Base-by-base conservation (phyloP, 2,797 vertebrate species). In the Halcyon badia region DNA sequence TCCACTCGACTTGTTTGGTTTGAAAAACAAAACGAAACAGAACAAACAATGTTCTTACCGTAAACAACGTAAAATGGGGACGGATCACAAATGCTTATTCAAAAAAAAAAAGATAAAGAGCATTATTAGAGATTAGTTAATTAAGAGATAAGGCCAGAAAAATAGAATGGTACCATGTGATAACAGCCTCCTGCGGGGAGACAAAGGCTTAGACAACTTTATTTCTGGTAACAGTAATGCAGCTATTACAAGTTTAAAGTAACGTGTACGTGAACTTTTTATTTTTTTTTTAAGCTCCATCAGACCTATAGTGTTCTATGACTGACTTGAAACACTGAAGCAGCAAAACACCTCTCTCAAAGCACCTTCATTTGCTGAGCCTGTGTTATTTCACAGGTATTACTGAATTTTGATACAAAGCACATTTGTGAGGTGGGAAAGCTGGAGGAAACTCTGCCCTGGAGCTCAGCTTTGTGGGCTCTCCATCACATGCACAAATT, bases 91-190 rank as follows among this genome's bases (percentile, higher is more conserved):
- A 69, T 15, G 41, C 69, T 87, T 86, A 90, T 80, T 71, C 24
- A 61, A 30, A 60, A 80, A 31, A 26, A 76, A 80, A 65, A 18
- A 39, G 41, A 65, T 11, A 82, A 95, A 96, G 90, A 97, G 95
- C 94, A 96, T 97, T 97, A 97, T 97, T 96, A 94, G 95, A 94
- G 97, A 97, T 97, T 96, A 97, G 76, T 96, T 95, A 92, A 97
- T 97, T 97, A 97, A 97, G 96, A 97, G 96, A 97, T 97, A 97
- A 97, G 66, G 81, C 56, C 85, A 90, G 80, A 81, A 95, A 97
- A 97, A 96, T 62, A 96, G 95, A 91, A 95, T 62, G 73, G 72
- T 81, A 76, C 68, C 96, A 97, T 82, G 95, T 90, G 97, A 77
- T 94, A 94, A 83, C 52, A 87, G 90, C 65, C 48, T 75, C 95